Base-by-base conservation (phyloP, 2,113 vertebrate genomes). In the Gyps fulvus region DNA sequence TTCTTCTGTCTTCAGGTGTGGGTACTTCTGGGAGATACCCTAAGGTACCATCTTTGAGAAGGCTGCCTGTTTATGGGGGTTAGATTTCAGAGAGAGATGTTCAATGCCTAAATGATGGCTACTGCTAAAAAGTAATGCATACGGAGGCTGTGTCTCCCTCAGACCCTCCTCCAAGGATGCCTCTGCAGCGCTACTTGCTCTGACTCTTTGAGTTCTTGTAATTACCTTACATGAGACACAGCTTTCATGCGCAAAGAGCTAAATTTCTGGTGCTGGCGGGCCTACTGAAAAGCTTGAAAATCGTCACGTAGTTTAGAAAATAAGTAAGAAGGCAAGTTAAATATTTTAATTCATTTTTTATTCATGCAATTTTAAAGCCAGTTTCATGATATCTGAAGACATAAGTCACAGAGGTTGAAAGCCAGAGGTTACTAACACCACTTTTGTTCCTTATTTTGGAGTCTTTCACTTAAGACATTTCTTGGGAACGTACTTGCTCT, bases 121-220 rank as follows among this genome's bases (percentile, higher is more conserved):
- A 13, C 34, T 38, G 34, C 40, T 45, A 15, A 47, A 40, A 38
- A 45, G 8, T 1, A 32, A 21, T 36, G 71, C 8, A 22, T 21
- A 31, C 0, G 0, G 38, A 49, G 32, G 3, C 2, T 7, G 5
- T 1, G 5, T 36, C 17, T 62, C 16, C 22, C 62, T 27, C 19
- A 62, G 7, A 7, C 32, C 3, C 21, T 55, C 34, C 59, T 63
- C 26, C 16, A 36, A 40, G 21, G 1, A 1, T 36, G 27, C 19
- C n/a, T 43, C 49, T 32, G 61, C 57, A 63, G 52, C 3, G 1
- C 52, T 61, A 36, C 19, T 43, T 17, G 12, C 58, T 88, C 8
- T 0, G 26, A 47, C 43, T 67, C n/a, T 59, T 22, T 11, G 42
- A 84, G 43, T 52, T 66, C 40, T 22, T 38, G 10, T 16, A 38